phyloP scores from a whole-genome alignment of 2,888 invertebrate species.

The Lepidonotus clava region DNA sequence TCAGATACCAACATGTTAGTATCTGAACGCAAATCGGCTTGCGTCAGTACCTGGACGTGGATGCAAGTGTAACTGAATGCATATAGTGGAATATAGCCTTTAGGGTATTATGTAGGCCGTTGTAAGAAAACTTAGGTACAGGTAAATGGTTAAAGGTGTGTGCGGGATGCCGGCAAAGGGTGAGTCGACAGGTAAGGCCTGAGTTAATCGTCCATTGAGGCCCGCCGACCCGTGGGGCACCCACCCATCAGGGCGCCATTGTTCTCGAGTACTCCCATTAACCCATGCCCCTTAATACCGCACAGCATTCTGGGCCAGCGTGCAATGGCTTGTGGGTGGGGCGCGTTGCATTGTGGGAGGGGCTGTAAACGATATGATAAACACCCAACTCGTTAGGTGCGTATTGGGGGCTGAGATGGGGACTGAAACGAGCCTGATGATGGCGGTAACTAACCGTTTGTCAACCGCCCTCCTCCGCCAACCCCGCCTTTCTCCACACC shows the following conservation, averaged over 20 bases:
- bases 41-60: too few species aligned
- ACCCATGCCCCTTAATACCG: too few species aligned
- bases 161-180: background rate
- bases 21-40: too few species aligned
- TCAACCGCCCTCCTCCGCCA: background rate
- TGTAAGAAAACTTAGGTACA: too few species aligned
- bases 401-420: conserved; percentile 31
- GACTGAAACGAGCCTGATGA: conserved; percentile 14
- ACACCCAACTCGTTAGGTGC: background rate
- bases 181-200: background rate
- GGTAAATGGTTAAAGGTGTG: too few species aligned
- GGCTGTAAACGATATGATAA: conserved; percentile 29
- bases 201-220: too few species aligned
- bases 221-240: background rate
- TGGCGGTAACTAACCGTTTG: conserved; percentile 1
- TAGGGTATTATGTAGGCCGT: too few species aligned
- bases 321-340: background rate
- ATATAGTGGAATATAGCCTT: too few species aligned
- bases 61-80: too few species aligned
- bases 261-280: background rate
- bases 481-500: too few species aligned
- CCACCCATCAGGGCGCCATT: background rate
- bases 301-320: too few species aligned
- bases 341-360: conserved; percentile 16
- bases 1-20: too few species aligned